Base-by-base conservation (phyloP, 2,888 invertebrate species). In the Ecliptopera silaceata region DNA sequence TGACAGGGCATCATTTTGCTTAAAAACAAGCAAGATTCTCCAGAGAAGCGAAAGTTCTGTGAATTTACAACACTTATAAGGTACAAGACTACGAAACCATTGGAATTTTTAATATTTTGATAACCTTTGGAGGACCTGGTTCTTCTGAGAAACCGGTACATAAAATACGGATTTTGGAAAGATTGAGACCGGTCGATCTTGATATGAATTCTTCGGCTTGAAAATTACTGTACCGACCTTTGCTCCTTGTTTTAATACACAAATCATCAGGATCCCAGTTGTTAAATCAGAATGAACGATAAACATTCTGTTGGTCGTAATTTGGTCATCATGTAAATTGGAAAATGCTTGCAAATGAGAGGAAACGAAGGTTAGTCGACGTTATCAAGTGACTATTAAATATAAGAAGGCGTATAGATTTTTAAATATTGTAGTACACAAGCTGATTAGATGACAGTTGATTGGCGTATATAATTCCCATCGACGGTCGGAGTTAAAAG, bases 321-420 rank as follows among this genome's bases (percentile, higher is more conserved):
- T 53, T 61, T 44, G 51, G 55, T 59, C 63, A 71, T 69, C 71
- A 69, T 62, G 70, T 70, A 74, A 75, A 75, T 72, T 66, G 47
- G 34, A 41, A n/a, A 50, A 55, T 54, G 59, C 61, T 67, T 66
- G 63, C 66, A 66, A 75, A 71, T 69, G 64, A 65, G 61, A 71
- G 72, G 71, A 69, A 71, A 66, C 57, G 61, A 59, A 67, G 64
- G 66, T 69, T 66, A 64, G 50, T 12, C 32, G 32, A 39, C 38
- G 34, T 64, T 63, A 56, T 50, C 51, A 58, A 39, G 42, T 11
- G 20, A 32, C 11, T 44, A 32, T 48, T 39, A 11, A 52, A 51
- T 50, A 26, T 22, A 22, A 36, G 41, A 45, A 36, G 15, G 41
- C 42, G 48, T 29, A 52, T 34, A 47, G 38, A 4, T 52, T 36